phyloP scores from a whole-genome alignment of 2,888 invertebrate genomes.

The Eilema griseolum region DNA sequence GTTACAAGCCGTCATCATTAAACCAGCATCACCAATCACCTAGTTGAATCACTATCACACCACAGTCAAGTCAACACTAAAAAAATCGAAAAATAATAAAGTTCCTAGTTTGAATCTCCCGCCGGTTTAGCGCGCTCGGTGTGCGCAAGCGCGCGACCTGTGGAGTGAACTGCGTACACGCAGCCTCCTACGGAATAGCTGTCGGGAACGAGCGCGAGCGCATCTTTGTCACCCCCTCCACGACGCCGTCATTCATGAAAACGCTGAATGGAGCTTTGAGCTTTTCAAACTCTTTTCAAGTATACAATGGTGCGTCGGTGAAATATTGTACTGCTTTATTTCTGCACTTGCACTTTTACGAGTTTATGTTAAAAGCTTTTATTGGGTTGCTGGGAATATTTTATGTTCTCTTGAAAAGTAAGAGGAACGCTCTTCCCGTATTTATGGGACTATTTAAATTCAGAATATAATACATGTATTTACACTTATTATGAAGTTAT shows the following conservation, averaged over 20 bases:
- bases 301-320: slow-evolving; percentile 26
- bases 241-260: slow-evolving; percentile 77
- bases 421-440: background rate
- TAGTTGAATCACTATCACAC: slow-evolving; percentile 65
- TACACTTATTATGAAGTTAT: too few relatives aligned
- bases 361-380: slow-evolving; percentile 3
- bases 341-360: slow-evolving; percentile 3
- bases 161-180: slow-evolving; percentile 62
- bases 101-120: slow-evolving; percentile 72
- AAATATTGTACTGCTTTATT: slow-evolving; percentile 21
- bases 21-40: slow-evolving; percentile 72
- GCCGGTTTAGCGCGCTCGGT: slow-evolving; percentile 61
- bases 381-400: background rate
- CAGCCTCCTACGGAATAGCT: slow-evolving; percentile 68
- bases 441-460: background rate
- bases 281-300: slow-evolving; percentile 34
- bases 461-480: background rate
- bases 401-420: background rate
- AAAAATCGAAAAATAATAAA: slow-evolving; percentile 40
- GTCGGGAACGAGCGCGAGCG: slow-evolving; percentile 58
- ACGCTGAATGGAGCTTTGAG: slow-evolving; percentile 65
- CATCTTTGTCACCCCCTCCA: slow-evolving; percentile 74
- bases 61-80: slow-evolving; percentile 51
- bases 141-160: slow-evolving; percentile 72
- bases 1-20: slow-evolving; percentile 74